Percentiles rank a stretch among this genome's conserved stretches.
Conservation (phyloP, 2,888 invertebrate genomes). For the Melanargia galathea region DNA sequence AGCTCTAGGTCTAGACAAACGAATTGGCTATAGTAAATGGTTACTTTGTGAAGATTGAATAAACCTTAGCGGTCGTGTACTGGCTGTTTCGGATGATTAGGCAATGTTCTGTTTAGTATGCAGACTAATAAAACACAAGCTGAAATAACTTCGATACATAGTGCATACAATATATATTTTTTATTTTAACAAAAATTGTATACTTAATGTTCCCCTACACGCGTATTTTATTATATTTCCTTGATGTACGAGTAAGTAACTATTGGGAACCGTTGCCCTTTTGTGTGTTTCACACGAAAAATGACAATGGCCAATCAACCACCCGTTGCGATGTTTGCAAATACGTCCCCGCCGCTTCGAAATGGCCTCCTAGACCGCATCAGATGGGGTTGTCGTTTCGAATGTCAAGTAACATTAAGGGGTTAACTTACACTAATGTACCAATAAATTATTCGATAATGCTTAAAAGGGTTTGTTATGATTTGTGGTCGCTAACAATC, state of each 20-base stretch:
- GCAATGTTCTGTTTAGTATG: too few species aligned
- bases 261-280: conserved; percentile 31
- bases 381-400: conserved; percentile 35
- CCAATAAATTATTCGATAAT: conserved; percentile 41
- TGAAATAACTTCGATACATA: too few species aligned
- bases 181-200: background rate
- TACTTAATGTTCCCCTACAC: conserved; percentile 17
- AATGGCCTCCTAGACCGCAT: conserved; percentile 32
- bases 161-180: too few species aligned
- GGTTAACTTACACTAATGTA: conserved; percentile 35
- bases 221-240: conserved; percentile 25
- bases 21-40: too few species aligned
- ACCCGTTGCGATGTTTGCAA: conserved; percentile 68
- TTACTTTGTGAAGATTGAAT: too few species aligned
- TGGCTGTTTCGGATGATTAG: too few species aligned
- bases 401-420: conserved; percentile 33
- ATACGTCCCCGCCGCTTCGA: conserved; percentile 43
- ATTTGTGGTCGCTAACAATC: conserved; percentile 54
- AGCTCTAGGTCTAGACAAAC: too few species aligned
- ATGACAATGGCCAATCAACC: conserved; percentile 72
- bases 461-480: conserved; percentile 50
- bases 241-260: conserved; percentile 9
- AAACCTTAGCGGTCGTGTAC: too few species aligned
- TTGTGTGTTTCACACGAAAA: conserved; percentile 44
- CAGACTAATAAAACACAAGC: too few species aligned